Base-by-base conservation (phyloP, 1,140 invertebrate genomes). In the Halesus radiatus region DNA sequence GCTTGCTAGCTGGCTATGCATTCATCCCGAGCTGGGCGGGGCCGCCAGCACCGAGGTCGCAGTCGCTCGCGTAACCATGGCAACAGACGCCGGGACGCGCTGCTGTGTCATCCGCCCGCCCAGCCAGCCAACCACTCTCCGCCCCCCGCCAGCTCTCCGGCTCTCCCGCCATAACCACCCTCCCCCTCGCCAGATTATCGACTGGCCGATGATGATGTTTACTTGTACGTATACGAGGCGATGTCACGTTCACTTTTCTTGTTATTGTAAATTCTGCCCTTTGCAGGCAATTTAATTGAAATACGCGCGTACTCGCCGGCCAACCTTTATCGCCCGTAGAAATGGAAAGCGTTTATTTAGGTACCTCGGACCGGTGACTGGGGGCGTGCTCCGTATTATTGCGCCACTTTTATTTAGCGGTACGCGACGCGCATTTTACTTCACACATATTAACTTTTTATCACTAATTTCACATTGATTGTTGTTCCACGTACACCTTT, bases 1-100 rank as follows among this genome's bases (percentile, higher is more conserved):
- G 20, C 7, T 23, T 10, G 56, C 18, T 23, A 20, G 56, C 18
- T 23, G 56, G 56, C 20, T 23, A 60, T 58, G 70, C 70, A 54
- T 52, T 23, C 70, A 50, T 53, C 53, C 56, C 26, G 56, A 37
- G 56, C 58, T 66, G 62, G 76, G 76, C 76, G 62, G 76, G 76
- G 76, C 76, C 22, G 56, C 18, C 58, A 29, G 62, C 80, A 79
- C 85, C 83, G 81, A 73, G 83, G 32, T 70, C 66, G 86, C 85
- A 87, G 86, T 85, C 87, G 37, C 66, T 52, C 66, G 89, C 66
- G 89, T 90, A 87, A 85, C 89, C 85, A 90, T 88, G 87, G 88
- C 86, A 87, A 90, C 88, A 88, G 88, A 89, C 88, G 86, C 87
- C 87, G 86, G 87, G 85, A 86, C 54, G 78, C 62, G 62, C 76